phyloP scores from a whole-genome alignment of 2,888 invertebrate genomes.

The Argyresthia goedartella region DNA sequence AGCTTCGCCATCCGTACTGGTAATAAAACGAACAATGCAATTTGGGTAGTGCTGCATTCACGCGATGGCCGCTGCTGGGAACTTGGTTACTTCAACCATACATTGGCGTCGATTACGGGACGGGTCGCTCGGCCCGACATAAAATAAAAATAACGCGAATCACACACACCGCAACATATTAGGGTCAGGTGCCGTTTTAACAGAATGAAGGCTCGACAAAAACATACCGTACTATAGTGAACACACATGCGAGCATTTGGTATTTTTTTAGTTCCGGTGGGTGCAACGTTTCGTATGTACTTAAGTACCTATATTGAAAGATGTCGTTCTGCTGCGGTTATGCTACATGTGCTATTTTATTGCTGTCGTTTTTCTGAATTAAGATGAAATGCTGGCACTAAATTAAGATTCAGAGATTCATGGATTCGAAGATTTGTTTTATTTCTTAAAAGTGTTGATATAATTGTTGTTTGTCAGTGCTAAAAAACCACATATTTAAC shows the following conservation, averaged over 20 bases:
- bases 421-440: no score
- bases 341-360: not conserved
- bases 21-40: slow-evolving; percentile 67
- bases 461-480: no score
- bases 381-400: no score
- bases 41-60: slow-evolving; percentile 59
- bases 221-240: slow-evolving; percentile 11
- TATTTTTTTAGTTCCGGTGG: not conserved
- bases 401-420: no score
- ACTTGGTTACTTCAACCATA: slow-evolving; percentile 29
- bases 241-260: slow-evolving; percentile 13
- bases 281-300: not conserved
- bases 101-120: slow-evolving; percentile 30
- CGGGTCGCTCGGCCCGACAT: slow-evolving; percentile 18
- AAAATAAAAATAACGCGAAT: slow-evolving; percentile 27
- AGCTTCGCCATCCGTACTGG: slow-evolving; percentile 54
- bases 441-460: no score
- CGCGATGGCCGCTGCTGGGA: slow-evolving; percentile 46
- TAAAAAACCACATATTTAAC: no score
- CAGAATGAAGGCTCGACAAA: slow-evolving; percentile 17
- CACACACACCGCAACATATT: slow-evolving; percentile 22
- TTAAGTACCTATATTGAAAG: not conserved
- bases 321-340: not conserved
- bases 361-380: no score
- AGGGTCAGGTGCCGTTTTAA: slow-evolving; percentile 20